Base-by-base conservation (phyloP, 2,797 vertebrate genomes). In the Sebastes trivittatus region DNA sequence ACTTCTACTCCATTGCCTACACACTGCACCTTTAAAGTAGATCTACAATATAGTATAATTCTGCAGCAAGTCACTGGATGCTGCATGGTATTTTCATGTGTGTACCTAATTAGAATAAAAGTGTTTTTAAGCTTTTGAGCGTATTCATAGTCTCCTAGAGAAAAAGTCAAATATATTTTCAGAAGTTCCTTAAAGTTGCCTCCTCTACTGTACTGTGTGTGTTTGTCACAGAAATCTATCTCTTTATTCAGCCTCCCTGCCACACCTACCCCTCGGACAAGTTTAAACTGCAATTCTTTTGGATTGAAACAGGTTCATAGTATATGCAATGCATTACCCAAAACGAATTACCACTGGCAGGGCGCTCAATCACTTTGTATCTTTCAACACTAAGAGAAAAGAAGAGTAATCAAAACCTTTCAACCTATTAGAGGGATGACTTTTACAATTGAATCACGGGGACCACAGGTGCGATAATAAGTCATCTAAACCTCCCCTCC, bases 321-420 rank as follows among this genome's bases (percentile, higher is more conserved):
- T 96, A 94, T 98, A 98, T 97, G 96, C 97, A 97, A 97, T 97
- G 96, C 96, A 97, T 98, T 97, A 97, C 94, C 97, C 95, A 97
- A 98, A 99, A 98, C 95, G 97, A 97, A 99, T 99, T 99, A 99
- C 97, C 97, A 97, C 97, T 96, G 98, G 93, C 98, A 97, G 96
- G 94, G 85, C 94, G 95, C 95, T 98, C 98, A 97, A 98, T 99
- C 98, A 98, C 96, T 96, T 97, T 97, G 97, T 98, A 96, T 98
- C 97, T 97, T 96, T 97, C 97, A 97, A 97, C 96, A 97, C 97
- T 98, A 98, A 97, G 96, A 97, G 97, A 96, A 97, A 98, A 97
- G 97, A 97, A 96, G 96, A 97, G 97, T 98, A 97, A 99, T 99
- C 98, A 98, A 98, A 99, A 99, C 98, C 98, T 99, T 98, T 99